phyloP scores from a whole-genome alignment of 2,113 vertebrate species.

The Gobiocypris rarus region DNA sequence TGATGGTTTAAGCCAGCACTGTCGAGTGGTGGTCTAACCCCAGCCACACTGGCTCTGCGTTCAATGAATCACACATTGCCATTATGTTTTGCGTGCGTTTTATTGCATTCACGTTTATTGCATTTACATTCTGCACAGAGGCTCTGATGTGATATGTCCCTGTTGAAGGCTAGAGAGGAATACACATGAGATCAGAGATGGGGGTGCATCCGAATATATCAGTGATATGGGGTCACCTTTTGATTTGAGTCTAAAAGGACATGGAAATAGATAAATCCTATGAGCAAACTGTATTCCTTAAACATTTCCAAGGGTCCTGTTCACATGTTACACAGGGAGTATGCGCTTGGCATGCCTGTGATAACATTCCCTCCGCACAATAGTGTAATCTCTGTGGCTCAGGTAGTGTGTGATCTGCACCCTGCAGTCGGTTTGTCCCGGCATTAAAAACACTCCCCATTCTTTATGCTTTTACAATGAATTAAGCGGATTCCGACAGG shows the following conservation, averaged over 20 bases:
- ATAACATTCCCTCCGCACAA: conserved; percentile 77
- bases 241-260: conserved; percentile 53
- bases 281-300: conserved; percentile 76
- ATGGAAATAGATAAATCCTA: conserved; percentile 75
- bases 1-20: background rate
- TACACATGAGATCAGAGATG: conserved; percentile 58
- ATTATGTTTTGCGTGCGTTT: conserved; percentile 3
- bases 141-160: background rate
- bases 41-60: background rate
- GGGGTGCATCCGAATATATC: conserved; percentile 65
- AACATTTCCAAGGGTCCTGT: conserved; percentile 70
- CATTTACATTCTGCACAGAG: background rate
- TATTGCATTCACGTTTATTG: background rate
- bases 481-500: conserved; percentile 78
- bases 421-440: conserved; percentile 73
- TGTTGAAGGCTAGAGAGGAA: conserved; percentile 55
- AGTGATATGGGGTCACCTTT: conserved; percentile 74
- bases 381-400: conserved; percentile 80
- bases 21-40: background rate
- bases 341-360: conserved; percentile 71
- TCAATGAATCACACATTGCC: background rate
- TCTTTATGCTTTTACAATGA: conserved; percentile 79
- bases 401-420: conserved; percentile 80
- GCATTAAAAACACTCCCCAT: conserved; percentile 74
- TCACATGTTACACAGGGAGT: conserved; percentile 69